phyloP scores from a whole-genome alignment of 2,113 vertebrate genomes.

The Rhea americana region DNA sequence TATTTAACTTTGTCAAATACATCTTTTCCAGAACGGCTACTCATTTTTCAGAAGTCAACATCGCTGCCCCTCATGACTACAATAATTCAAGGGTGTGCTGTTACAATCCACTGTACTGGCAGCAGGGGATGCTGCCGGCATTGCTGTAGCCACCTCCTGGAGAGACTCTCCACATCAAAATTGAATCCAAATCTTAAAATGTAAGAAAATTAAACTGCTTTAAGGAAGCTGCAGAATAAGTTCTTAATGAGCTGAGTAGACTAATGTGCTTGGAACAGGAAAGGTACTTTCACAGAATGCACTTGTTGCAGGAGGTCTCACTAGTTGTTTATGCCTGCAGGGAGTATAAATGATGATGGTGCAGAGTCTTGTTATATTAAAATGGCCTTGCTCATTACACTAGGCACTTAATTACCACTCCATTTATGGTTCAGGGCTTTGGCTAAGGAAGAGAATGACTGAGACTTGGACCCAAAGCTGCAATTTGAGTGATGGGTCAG shows the following conservation, averaged over 20 bases:
- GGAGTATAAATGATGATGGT: neutral
- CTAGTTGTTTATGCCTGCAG: neutral
- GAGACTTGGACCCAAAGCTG: neutral
- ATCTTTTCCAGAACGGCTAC: neutral
- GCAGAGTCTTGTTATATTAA: neutral
- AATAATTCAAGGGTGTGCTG: too few relatives aligned
- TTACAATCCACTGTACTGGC: too few relatives aligned
- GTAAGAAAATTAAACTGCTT: neutral
- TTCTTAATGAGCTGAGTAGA: fast-evolving
- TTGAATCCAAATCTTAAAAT: neutral
- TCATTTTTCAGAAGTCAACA: too few relatives aligned
- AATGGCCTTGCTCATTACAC: fast-evolving
- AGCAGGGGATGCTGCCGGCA: neutral
- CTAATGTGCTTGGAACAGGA: neutral
- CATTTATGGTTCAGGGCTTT: neutral
- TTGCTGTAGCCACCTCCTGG: too few relatives aligned
- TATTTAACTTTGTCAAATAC: too few relatives aligned
- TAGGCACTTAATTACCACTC: neutral
- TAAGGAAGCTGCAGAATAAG: too few relatives aligned
- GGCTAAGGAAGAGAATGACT: neutral
- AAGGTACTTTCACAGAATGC: fast-evolving
- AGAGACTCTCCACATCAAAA: neutral
- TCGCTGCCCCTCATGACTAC: neutral
- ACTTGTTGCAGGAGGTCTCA: neutral
- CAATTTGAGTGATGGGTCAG: neutral